These are phyloP conservation scores for Megaceryle alcyon DNA, from an alignment of 2,797 vertebrate genomes.

Conservation along the genomic window DNA sequence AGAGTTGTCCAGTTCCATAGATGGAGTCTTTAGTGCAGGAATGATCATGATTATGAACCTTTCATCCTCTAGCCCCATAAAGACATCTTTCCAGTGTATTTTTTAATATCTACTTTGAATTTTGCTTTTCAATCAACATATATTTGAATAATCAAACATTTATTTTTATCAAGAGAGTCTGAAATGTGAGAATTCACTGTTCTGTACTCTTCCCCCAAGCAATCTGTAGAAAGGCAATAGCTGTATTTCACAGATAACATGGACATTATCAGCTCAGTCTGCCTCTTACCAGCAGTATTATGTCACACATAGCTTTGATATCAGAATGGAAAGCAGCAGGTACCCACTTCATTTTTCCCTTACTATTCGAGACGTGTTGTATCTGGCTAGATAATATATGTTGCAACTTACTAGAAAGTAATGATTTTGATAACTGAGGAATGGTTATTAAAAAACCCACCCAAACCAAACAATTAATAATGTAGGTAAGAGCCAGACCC, in stretches of 20 bases:
- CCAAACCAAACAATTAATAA: not conserved
- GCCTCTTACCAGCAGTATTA: conserved; percentile 16
- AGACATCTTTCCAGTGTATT: not conserved
- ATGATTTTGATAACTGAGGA: not conserved
- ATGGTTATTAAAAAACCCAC: not conserved
- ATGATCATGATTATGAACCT: not conserved
- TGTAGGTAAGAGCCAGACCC: not conserved
- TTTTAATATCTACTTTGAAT: conserved; percentile 11
- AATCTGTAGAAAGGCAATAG: conserved; percentile 3
- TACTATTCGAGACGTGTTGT: not conserved
- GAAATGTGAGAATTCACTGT: conserved; percentile 23
- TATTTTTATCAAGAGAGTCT: conserved; percentile 36
- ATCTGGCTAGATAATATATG: not conserved
- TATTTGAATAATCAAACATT: conserved; percentile 45
- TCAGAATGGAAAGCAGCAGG: conserved; percentile 37
- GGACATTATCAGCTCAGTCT: conserved; percentile 17
- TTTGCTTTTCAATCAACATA: conserved; percentile 31
- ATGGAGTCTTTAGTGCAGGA: not conserved
- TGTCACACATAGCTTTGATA: not conserved
- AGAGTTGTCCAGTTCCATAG: not conserved
- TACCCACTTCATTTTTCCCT: conserved; percentile 21
- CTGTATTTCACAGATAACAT: conserved; percentile 39
- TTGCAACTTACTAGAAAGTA: not conserved
- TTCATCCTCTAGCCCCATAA: not conserved
- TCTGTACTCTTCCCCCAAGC: not conserved